Conservation (phyloP, 2,888 invertebrate species). For the Parelbella ahira region DNA sequence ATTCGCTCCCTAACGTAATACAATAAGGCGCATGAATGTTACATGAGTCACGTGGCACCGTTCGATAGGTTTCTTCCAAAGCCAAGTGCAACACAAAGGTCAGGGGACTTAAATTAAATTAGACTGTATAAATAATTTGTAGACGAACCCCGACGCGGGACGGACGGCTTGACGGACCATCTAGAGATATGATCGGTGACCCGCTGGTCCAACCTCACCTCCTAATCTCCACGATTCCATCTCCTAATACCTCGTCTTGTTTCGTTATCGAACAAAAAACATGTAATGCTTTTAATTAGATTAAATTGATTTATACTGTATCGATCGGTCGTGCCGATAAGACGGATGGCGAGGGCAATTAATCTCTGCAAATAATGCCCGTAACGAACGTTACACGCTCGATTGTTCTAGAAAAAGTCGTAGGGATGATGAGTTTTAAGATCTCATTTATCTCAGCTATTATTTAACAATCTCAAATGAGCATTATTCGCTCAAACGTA, state of each 20-base stretch:
- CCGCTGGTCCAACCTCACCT: conserved; percentile 66
- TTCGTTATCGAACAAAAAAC: conserved; percentile 74
- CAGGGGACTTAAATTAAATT: conserved; percentile 76
- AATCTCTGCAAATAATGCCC: conserved; percentile 69
- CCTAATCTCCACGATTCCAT: conserved; percentile 69
- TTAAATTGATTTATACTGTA: conserved; percentile 78
- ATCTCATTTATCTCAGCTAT: conserved; percentile 17
- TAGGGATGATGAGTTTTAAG: conserved; percentile 28
- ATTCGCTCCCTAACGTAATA: conserved; percentile 52
- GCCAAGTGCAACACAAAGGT: conserved; percentile 65
- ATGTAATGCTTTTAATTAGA: conserved; percentile 80
- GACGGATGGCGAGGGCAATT: conserved; percentile 63
- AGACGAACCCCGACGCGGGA: conserved; percentile 62
- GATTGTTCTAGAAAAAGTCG: conserved; percentile 38
- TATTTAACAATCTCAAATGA: conserved; percentile 24
- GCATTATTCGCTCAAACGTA: conserved; percentile 14
- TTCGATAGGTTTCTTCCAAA: conserved; percentile 48
- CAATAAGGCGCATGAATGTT: conserved; percentile 58
- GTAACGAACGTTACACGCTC: conserved; percentile 45
- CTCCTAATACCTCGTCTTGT: conserved; percentile 76
- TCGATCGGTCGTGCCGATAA: conserved; percentile 62
- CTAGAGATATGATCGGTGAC: conserved; percentile 74
- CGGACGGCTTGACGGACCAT: conserved; percentile 72
- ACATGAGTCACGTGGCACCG: conserved; percentile 50
- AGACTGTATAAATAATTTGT: conserved; percentile 76